Evolutionary conservation across 1,140 invertebrate genomes (phyloP), one percentile per base, ranked within the genome.

Genomic region (Brevipalpus yothersi): DNA sequence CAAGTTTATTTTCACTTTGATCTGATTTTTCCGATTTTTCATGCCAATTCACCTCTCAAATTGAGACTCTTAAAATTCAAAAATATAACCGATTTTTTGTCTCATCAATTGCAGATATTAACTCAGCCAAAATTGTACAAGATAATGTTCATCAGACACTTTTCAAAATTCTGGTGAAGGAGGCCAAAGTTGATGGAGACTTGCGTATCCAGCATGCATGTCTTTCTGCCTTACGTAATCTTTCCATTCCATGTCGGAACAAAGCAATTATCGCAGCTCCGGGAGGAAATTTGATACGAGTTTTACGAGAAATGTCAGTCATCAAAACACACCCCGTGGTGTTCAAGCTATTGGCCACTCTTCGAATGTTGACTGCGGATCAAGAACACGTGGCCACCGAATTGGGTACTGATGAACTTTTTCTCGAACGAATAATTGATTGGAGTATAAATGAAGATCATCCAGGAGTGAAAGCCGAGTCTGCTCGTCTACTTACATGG

Each of bases 291-390:
- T 13, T 40, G 40, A 42, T 42, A 40, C 15, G 12, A 54, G 15
- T 54, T 9, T 17, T 58, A 40, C 21, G 15, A 19, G 21, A 81
- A 0, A 79, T 82, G 75, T 71, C 83, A 4, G 73, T 79, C 53
- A 79, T 85, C 56, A 80, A 84, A 61, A 80, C 83, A 49, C 79
- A 77, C 64, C 78, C 81, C 7, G 84, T 90, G 1, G 80, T 86
- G 40, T 90, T 88, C 67, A 90, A 89, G 71, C 72, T 91, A 31
- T 67, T 91, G 31, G 86, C 85, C 11, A 84, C 86, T 19, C 70
- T 90, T 4, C 75, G 87, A 58, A 88, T 92, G 80, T 76, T 87
- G 39, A 79, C 85, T 45, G 83, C 85, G 72, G 80, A 80, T 13
- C 83, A 86, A 77, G 76, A 78, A 64, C 67, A 74, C 58, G 78